Conservation (phyloP, 1,140 invertebrate genomes). For the Cotesia typhae region DNA sequence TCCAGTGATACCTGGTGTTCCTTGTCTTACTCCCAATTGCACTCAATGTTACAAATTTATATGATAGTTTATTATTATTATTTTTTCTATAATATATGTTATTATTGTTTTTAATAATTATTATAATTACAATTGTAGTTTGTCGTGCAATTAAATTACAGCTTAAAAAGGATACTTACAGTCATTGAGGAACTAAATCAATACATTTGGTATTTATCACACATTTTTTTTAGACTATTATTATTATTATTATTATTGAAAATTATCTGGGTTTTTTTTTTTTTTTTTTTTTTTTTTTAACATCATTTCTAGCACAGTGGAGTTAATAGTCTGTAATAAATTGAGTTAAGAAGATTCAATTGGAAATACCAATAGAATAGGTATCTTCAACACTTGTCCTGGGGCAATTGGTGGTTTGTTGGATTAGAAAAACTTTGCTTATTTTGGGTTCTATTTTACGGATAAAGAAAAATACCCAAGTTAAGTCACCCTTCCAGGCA, state of each 20-base stretch:
- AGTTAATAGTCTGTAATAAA: conserved; percentile 50
- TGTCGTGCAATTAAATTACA: no score
- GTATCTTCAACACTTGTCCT: not conserved
- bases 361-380: conserved; percentile 48
- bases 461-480: conserved; percentile 5
- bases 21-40: conserved; percentile 61
- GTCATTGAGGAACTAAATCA: no score
- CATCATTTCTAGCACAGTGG: conserved; percentile 6
- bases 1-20: conserved; percentile 54
- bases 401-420: not conserved
- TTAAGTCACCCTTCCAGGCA: not conserved
- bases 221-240: not conserved
- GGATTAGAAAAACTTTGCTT: conserved; percentile 19
- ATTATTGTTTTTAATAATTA: no score
- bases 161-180: no score
- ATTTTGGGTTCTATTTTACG: conserved; percentile 23
- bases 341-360: conserved; percentile 59
- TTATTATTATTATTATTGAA: not conserved
- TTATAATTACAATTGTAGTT: no score
- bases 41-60: conserved; percentile 57
- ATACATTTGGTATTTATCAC: not conserved
- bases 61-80: conserved; percentile 32
- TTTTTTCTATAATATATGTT: not conserved
- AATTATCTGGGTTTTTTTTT: not conserved
- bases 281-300: not conserved